Base-by-base conservation (phyloP, 2,797 vertebrate genomes). In the Chelon auratus region DNA sequence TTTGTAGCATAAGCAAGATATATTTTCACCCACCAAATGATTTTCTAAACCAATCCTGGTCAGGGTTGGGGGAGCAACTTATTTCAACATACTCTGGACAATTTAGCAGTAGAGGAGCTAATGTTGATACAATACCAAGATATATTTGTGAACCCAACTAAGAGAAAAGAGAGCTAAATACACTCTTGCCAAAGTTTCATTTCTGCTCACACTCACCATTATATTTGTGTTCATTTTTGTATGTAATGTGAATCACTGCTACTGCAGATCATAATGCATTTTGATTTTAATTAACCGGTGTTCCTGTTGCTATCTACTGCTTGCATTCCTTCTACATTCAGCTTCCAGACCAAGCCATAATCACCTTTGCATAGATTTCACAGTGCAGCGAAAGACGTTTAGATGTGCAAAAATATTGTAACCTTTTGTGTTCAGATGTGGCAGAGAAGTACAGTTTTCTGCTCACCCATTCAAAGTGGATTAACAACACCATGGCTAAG, bases 191-290 rank as follows among this genome's bases (percentile, higher is more conserved):
- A 72, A 42, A 14, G 47, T 60, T 64, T 40, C 33, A n/a, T 58
- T 69, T 66, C 17, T 14, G 36, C 17, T 63, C 45, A 39, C 45
- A 75, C 9, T 53, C 52, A 53, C 37, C 67, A 30, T 57, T 70
- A 57, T 53, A 18, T 55, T 72, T 54, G 36, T 82, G 18, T 69
- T 77, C 3, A 33, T 55, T 50, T 72, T 62, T 87, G 77, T 86
- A 84, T 75, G 81, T 81, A 91, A 90, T 89, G 81, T 90, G 83
- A 91, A 87, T 84, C 76, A 79, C 72, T 85, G 78, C 77, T 58
- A 50, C 40, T 60, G 57, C 78, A 65, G 71, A 77, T 72, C 68
- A 84, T 37, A 48, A 55, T 71, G 55, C 64, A 20, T 70, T 65
- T 40, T 77, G 43, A 59, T 55, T 80, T 73, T 10, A 69, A 52